phyloP scores from a whole-genome alignment of 2,888 invertebrate genomes.

The Fragum whitleyi region DNA sequence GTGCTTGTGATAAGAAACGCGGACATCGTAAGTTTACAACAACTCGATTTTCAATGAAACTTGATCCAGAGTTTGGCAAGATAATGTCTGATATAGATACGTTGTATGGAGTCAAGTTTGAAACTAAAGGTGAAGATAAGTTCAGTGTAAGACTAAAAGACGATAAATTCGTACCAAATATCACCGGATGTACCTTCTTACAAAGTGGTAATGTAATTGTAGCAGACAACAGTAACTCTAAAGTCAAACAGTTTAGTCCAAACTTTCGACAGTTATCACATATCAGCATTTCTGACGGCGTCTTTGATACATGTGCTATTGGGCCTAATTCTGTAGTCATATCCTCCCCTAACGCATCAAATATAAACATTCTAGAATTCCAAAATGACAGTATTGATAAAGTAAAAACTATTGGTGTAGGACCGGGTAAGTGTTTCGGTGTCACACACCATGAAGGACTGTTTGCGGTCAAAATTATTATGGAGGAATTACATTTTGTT shows the following conservation, averaged over 20 bases:
- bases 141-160: slow-evolving; percentile 52
- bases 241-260: slow-evolving; percentile 46
- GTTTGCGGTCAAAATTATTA: slow-evolving; percentile 45
- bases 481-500: slow-evolving; percentile 27
- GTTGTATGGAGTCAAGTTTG: slow-evolving; percentile 50
- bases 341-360: slow-evolving; percentile 40
- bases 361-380: slow-evolving; percentile 41
- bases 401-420: slow-evolving; percentile 36
- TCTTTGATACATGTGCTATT: slow-evolving; percentile 40
- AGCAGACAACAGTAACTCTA: slow-evolving; percentile 51
- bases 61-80: slow-evolving; percentile 40
- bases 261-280: slow-evolving; percentile 34
- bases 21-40: slow-evolving; percentile 48
- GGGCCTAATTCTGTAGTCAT: slow-evolving; percentile 37
- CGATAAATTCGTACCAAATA: slow-evolving; percentile 40
- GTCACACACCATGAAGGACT: slow-evolving; percentile 38
- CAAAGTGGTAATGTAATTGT: slow-evolving; percentile 42
- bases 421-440: slow-evolving; percentile 53
- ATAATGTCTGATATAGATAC: slow-evolving; percentile 38
- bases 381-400: slow-evolving; percentile 25
- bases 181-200: slow-evolving; percentile 51
- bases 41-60: slow-evolving; percentile 44
- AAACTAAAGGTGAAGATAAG: slow-evolving; percentile 56
- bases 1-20: slow-evolving; percentile 22
- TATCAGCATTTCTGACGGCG: slow-evolving; percentile 32